Evolutionary conservation across 2,113 vertebrate genomes (phyloP).

Genomic region (Theropithecus gelada): DNA sequence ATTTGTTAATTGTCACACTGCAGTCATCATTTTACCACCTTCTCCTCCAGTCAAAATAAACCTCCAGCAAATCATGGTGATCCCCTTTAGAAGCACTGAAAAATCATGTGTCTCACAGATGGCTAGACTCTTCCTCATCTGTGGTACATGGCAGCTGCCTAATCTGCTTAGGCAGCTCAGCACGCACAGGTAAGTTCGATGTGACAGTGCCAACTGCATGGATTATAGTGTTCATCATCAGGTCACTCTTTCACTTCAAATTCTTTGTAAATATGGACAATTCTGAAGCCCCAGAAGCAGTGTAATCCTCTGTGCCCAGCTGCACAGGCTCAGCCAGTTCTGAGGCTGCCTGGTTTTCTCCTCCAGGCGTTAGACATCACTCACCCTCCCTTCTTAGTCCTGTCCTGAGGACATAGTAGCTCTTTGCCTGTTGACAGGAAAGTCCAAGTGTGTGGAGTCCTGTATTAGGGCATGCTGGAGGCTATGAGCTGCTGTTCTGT

Average conservation of each 20-base stretch:
- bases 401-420: constrained; percentile 2
- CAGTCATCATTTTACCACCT: background rate
- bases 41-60: constrained; percentile 33
- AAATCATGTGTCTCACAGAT: background rate
- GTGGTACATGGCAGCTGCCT: constrained; percentile 65
- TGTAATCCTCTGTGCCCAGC: constrained; percentile 58
- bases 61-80: background rate
- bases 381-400: background rate
- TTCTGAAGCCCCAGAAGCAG: constrained; percentile 64
- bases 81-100: background rate
- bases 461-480: background rate
- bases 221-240: constrained; percentile 78
- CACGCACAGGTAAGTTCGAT: constrained; percentile 77
- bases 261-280: constrained; percentile 71
- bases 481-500: background rate
- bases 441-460: background rate
- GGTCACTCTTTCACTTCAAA: constrained; percentile 75
- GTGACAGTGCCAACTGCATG: constrained; percentile 70
- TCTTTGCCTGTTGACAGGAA: constrained; percentile 28
- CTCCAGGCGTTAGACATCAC: background rate
- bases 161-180: constrained; percentile 78
- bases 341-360: constrained; percentile 25
- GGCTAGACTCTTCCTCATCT: background rate
- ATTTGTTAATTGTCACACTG: constrained; percentile 29
- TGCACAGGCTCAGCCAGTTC: constrained; percentile 41